A percentile compares a stretch with the other conserved stretches of the same genome.
Evolutionary conservation across 2,797 vertebrate genomes (phyloP).

Genomic region (Okamejei kenojei): DNA sequence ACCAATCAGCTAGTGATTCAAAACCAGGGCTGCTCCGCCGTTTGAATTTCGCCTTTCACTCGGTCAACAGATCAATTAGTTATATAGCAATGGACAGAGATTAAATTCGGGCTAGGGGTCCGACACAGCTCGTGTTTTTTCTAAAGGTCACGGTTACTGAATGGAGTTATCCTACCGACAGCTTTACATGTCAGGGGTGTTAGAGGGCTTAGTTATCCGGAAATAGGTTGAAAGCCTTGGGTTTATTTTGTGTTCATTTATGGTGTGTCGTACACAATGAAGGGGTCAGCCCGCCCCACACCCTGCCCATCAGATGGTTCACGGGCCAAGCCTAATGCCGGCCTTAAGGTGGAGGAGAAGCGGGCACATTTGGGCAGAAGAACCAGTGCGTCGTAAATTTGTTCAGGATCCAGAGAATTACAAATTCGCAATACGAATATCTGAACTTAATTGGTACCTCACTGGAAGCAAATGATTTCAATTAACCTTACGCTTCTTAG

Average conservation of each 20-base stretch:
- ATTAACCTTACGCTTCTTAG: not conserved
- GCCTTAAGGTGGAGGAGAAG: not conserved
- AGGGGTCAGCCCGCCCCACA: not conserved
- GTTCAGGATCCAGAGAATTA: not conserved
- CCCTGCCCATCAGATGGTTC: not conserved
- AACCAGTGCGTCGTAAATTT: not conserved
- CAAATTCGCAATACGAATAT: not conserved
- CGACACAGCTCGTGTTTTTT: not conserved
- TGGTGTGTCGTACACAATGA: not conserved
- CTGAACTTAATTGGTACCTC: not conserved
- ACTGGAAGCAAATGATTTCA: not conserved
- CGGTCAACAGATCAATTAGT: constrained; percentile 28
- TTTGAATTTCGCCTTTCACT: not conserved
- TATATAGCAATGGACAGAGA: not conserved
- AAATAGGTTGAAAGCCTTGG: constrained; percentile 18
- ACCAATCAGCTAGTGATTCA: not conserved
- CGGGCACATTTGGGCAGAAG: not conserved
- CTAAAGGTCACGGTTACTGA: constrained; percentile 24
- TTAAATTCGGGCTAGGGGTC: not conserved
- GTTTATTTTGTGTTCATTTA: constrained; percentile 17
- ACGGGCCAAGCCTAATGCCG: not conserved
- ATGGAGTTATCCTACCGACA: constrained; percentile 17
- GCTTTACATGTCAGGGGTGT: constrained; percentile 22
- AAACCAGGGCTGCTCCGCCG: not conserved
- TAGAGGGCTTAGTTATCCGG: constrained; percentile 14